A percentile compares a stretch with the other conserved stretches of the same genome.
phyloP scores from a whole-genome alignment of 2,113 vertebrate genomes.

The Mesembrinibis cayennensis region DNA sequence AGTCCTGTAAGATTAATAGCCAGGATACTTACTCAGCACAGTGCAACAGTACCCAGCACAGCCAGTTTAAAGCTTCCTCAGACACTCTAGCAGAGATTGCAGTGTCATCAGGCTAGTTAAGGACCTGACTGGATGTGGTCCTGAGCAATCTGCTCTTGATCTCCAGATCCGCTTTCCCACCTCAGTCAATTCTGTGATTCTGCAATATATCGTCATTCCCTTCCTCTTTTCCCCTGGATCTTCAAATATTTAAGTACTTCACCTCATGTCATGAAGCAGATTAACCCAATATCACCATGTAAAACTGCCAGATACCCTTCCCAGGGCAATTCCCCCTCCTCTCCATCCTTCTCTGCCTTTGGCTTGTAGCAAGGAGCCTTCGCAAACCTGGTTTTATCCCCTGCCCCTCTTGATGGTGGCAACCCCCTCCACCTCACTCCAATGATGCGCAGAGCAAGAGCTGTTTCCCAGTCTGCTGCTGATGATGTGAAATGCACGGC shows the following conservation, averaged over 20 bases:
- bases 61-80: not conserved
- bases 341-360: not conserved
- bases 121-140: not conserved
- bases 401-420: not conserved
- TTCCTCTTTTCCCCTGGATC: not conserved
- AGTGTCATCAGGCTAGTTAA: not conserved
- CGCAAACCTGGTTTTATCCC: not conserved
- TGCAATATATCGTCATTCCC: not conserved
- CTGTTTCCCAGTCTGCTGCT: not conserved
- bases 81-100: not conserved
- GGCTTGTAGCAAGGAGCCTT: not conserved
- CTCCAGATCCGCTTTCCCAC: not conserved
- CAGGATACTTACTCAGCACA: not conserved
- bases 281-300: not conserved
- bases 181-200: not conserved
- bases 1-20: not conserved
- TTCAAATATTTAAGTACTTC: not conserved
- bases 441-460: accelerated
- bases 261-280: not conserved
- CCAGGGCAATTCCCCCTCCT: not conserved
- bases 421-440: not conserved
- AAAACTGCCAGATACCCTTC: not conserved
- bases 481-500: accelerated
- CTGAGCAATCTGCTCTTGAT: not conserved
- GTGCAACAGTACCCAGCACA: not conserved